Percentiles rank a stretch among this genome's conserved stretches.
Evolutionary conservation across 2,888 invertebrate genomes (phyloP).

Genomic region (Gasteruption jaculator): DNA sequence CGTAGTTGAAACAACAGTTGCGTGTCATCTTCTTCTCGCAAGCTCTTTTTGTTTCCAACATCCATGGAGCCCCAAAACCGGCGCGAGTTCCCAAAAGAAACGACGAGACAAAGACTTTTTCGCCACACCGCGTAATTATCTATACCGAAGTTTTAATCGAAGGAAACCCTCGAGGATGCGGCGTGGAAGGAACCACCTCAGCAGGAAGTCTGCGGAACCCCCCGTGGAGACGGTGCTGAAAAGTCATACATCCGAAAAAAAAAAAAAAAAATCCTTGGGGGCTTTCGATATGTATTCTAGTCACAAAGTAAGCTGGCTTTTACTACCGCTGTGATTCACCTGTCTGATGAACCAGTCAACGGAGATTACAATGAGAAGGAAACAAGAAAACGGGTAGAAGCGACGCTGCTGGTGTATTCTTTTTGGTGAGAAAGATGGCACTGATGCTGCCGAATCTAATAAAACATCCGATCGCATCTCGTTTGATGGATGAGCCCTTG

Average conservation of each 20-base stretch:
- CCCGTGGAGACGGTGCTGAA: constrained; percentile 31
- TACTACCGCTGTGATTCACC: constrained; percentile 29
- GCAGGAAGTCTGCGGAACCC: constrained; percentile 22
- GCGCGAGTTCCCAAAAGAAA: constrained; percentile 2
- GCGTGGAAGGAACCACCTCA: constrained; percentile 33
- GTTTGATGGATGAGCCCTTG: constrained; percentile 31
- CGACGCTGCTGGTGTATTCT: too few species aligned
- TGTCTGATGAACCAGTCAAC: constrained; percentile 17
- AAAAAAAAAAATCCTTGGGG: too few species aligned
- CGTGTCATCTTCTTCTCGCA: too few species aligned
- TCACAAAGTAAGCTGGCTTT: too few species aligned
- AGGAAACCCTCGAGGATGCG: constrained; percentile 34
- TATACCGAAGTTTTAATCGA: constrained; percentile 33
- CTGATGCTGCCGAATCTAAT: constrained; percentile 27
- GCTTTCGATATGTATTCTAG: too few species aligned
- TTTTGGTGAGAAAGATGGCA: constrained; percentile 29
- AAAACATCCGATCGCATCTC: constrained; percentile 20
- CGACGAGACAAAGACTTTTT: constrained; percentile 3
- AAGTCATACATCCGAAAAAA: constrained; percentile 6
- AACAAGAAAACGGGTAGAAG: constrained; percentile 8
- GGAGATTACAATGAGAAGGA: too few species aligned
- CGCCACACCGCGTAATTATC: constrained; percentile 32
- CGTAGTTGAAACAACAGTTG: too few species aligned
- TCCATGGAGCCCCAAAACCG: too few species aligned
- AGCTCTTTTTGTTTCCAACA: too few species aligned